phyloP scores from a whole-genome alignment of 2,888 invertebrate species.

The Bellardia bayeri region DNA sequence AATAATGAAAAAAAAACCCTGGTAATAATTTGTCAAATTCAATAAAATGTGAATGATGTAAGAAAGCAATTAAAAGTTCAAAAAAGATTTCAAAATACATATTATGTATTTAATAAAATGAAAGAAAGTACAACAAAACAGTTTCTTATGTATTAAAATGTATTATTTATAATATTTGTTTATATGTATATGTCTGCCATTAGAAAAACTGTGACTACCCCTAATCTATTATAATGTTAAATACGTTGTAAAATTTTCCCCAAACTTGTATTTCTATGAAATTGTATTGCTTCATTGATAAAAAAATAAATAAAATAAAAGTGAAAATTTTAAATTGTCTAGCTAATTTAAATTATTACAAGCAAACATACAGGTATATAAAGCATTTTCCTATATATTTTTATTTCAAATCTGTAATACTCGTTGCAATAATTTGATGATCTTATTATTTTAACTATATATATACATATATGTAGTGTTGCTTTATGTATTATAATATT shows the following conservation, averaged over 20 bases:
- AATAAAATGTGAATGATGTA: no score
- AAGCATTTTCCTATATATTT: neutral
- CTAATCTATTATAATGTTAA: neutral
- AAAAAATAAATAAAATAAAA: neutral
- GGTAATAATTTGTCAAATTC: no score
- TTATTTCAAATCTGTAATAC: neutral
- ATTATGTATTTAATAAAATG: no score
- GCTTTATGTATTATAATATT: neutral
- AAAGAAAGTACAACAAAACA: no score
- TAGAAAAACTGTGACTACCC: neutral
- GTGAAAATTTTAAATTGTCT: conserved; percentile 1
- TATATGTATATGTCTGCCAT: no score
- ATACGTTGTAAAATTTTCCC: neutral
- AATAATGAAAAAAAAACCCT: no score
- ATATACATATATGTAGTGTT: neutral
- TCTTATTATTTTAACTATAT: neutral
- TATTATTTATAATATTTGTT: no score
- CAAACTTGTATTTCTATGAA: neutral
- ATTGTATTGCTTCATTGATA: neutral
- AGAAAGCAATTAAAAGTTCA: no score
- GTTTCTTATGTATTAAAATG: no score
- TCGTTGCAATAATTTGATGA: neutral
- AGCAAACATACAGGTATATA: neutral
- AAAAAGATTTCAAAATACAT: no score
- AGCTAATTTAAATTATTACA: neutral